These are phyloP conservation scores for Rotaria socialis DNA, from an alignment of 2,888 invertebrate genomes.

Conservation along the genomic window DNA sequence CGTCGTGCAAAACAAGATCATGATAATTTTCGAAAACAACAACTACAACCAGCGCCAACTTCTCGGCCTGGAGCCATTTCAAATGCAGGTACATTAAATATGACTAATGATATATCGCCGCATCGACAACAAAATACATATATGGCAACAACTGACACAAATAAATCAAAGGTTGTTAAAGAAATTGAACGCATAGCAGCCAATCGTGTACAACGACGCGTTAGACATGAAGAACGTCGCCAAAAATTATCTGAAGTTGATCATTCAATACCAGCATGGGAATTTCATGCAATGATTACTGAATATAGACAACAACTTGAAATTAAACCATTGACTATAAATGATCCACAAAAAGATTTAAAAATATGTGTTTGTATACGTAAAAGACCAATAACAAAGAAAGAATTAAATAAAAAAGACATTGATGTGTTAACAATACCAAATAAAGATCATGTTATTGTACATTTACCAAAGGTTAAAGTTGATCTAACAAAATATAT, in stretches of 20 bases:
- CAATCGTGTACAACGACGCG: slow-evolving; percentile 86
- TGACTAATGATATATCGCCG: not conserved
- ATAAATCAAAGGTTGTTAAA: slow-evolving; percentile 60
- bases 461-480: slow-evolving; percentile 65
- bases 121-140: not conserved
- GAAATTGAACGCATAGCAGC: slow-evolving; percentile 90
- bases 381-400: slow-evolving; percentile 90
- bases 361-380: slow-evolving; percentile 91
- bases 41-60: not conserved
- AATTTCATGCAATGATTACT: slow-evolving; percentile 45
- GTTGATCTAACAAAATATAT: slow-evolving; percentile 97
- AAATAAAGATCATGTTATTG: slow-evolving; percentile 69
- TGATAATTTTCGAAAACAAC: not conserved
- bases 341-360: slow-evolving; percentile 66
- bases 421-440: slow-evolving; percentile 95
- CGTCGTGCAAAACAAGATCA: not conserved
- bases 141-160: not conserved
- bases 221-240: slow-evolving; percentile 82
- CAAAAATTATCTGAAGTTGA: slow-evolving; percentile 65
- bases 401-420: slow-evolving; percentile 81
- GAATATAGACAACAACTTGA: slow-evolving; percentile 42
- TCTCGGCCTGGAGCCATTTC: not conserved
- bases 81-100: not conserved
- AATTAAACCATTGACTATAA: slow-evolving; percentile 26
- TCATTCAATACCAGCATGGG: slow-evolving; percentile 44